These are phyloP conservation scores for Mechanitis mazaeus DNA, from an alignment of 2,888 invertebrate species.

Conservation along the genomic window DNA sequence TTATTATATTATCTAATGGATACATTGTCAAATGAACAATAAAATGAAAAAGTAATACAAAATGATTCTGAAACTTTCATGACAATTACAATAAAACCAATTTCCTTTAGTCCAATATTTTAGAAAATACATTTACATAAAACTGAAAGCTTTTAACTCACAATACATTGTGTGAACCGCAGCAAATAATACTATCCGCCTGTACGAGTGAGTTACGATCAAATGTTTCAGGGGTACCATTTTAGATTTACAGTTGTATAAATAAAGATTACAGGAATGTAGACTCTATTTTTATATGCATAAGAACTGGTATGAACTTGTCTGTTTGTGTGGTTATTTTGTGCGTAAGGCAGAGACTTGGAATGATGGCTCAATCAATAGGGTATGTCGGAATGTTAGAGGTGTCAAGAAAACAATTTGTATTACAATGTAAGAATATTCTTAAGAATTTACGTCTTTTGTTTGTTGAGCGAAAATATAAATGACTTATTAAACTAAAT, in stretches of 20 bases:
- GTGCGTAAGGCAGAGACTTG: conserved; percentile 42
- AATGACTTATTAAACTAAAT: too few relatives aligned
- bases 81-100: conserved; percentile 34
- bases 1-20: too few relatives aligned
- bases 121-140: conserved; percentile 36
- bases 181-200: conserved; percentile 71
- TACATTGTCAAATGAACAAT: not conserved
- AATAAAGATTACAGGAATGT: conserved; percentile 16
- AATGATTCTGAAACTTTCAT: conserved; percentile 6
- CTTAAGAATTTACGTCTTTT: conserved; percentile 24
- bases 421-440: conserved; percentile 58
- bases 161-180: conserved; percentile 65
- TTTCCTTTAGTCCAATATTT: conserved; percentile 41
- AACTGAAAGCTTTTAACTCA: conserved; percentile 56
- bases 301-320: conserved; percentile 21
- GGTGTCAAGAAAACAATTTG: conserved; percentile 67
- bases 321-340: conserved; percentile 29
- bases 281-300: conserved; percentile 15
- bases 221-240: conserved; percentile 51
- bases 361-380: conserved; percentile 70
- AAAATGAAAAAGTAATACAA: conserved; percentile 2
- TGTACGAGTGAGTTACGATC: conserved; percentile 65
- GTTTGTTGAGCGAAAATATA: conserved; percentile 6
- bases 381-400: conserved; percentile 55
- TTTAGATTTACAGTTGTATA: conserved; percentile 17